phyloP scores from a whole-genome alignment of 2,113 vertebrate species.

The Fukomys damarensis region DNA sequence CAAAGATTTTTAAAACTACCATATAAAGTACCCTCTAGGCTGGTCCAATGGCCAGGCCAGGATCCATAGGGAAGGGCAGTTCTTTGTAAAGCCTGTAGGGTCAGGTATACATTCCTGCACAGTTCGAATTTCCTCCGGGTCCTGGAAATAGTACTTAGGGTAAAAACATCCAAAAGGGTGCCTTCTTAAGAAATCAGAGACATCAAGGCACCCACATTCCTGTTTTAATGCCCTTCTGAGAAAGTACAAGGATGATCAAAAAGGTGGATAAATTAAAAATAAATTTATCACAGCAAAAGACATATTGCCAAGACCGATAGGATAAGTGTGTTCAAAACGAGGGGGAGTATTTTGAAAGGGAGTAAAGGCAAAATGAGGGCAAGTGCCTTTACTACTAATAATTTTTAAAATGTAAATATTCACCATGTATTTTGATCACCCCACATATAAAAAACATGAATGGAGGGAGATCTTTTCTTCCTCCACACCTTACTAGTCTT shows the following conservation, averaged over 20 bases:
- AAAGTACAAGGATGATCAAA: not conserved
- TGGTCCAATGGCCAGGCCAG: not conserved
- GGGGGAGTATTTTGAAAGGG: not conserved
- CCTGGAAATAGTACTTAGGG: not conserved
- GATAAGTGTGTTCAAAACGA: not conserved
- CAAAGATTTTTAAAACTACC: not conserved
- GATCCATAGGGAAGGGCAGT: not conserved
- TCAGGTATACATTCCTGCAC: not conserved
- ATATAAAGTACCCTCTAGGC: not conserved
- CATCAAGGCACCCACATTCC: not conserved
- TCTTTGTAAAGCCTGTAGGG: not conserved
- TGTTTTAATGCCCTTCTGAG: not conserved
- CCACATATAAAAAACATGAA: not conserved
- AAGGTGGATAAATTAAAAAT: not conserved
- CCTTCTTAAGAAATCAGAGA: not conserved
- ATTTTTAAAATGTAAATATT: not conserved
- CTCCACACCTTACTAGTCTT: fast-evolving
- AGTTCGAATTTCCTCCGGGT: not conserved
- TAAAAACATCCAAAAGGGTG: not conserved
- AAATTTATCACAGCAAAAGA: not conserved
- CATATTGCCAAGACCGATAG: not conserved
- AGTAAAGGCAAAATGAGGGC: not conserved
- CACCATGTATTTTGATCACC: not conserved
- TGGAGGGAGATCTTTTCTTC: not conserved
- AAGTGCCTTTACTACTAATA: not conserved